phyloP scores from a whole-genome alignment of 2,113 vertebrate species.

The Thunnus thynnus region DNA sequence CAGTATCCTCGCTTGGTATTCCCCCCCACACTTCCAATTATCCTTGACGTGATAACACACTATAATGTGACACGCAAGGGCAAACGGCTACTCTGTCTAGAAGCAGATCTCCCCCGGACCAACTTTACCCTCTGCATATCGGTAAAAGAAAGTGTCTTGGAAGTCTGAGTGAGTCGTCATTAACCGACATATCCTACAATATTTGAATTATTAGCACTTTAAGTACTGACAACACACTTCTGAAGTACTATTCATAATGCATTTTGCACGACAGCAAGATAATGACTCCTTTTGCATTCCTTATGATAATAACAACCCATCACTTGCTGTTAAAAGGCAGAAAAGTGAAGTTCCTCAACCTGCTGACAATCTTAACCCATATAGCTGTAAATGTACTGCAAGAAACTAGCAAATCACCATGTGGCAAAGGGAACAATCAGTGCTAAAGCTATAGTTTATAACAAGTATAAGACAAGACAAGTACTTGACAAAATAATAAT shows the following conservation, averaged over 20 bases:
- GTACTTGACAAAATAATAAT: no score
- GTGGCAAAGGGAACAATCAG: not conserved
- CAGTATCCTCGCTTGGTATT: constrained; percentile 79
- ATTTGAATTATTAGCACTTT: constrained; percentile 24
- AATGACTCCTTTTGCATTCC: constrained; percentile 3
- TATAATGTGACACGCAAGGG: constrained; percentile 83
- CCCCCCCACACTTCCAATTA: constrained; percentile 83
- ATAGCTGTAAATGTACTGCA: not conserved
- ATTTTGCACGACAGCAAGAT: constrained; percentile 5
- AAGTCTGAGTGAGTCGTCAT: constrained; percentile 14
- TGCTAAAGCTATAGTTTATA: not conserved
- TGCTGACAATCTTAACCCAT: constrained; percentile 15
- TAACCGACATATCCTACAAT: not conserved
- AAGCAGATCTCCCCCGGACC: constrained; percentile 56
- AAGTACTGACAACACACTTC: not conserved
- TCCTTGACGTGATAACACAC: constrained; percentile 83
- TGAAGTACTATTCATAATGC: constrained; percentile 15
- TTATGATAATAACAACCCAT: constrained; percentile 13
- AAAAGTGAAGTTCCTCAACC: constrained; percentile 1
- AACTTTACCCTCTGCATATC: constrained; percentile 19
- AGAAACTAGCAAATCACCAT: not conserved
- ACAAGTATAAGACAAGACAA: no score
- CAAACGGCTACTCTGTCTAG: constrained; percentile 69
- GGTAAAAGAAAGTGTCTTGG: constrained; percentile 13
- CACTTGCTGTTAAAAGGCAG: constrained; percentile 21